Conservation (phyloP, 2,113 vertebrate species). For the Vulpes ferrilata region DNA sequence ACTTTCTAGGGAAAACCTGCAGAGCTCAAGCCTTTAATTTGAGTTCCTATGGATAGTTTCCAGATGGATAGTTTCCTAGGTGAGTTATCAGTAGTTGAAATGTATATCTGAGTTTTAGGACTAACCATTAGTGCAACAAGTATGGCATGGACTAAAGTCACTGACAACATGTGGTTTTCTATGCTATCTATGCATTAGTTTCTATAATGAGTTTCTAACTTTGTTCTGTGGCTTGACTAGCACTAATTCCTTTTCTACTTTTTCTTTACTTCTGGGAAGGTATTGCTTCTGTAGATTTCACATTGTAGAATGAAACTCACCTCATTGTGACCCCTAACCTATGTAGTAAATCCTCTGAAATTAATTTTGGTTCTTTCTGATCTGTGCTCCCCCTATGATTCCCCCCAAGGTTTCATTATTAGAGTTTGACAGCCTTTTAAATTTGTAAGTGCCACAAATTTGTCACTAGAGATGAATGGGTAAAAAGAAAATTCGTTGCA, state of each 20-base stretch:
- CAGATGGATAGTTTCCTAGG: slow-evolving; percentile 38
- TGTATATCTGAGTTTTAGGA: slow-evolving; percentile 36
- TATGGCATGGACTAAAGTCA: neutral
- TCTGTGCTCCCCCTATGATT: slow-evolving; percentile 66
- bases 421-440: slow-evolving; percentile 85
- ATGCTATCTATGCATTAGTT: neutral
- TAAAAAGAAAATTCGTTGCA: slow-evolving; percentile 78
- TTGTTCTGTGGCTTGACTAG: neutral
- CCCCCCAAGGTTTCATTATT: slow-evolving; percentile 80
- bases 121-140: slow-evolving; percentile 39
- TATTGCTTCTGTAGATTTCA: slow-evolving; percentile 57
- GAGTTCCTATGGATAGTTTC: neutral
- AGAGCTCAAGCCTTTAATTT: slow-evolving; percentile 55
- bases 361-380: slow-evolving; percentile 81
- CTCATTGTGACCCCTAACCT: slow-evolving; percentile 71
- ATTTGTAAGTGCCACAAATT: slow-evolving; percentile 85
- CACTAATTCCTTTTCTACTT: slow-evolving; percentile 45
- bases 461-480: slow-evolving; percentile 82
- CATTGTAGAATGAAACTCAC: slow-evolving; percentile 55
- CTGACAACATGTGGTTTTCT: slow-evolving; percentile 17
- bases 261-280: slow-evolving; percentile 33
- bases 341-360: slow-evolving; percentile 80
- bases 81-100: slow-evolving; percentile 53
- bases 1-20: neutral
- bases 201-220: slow-evolving; percentile 60